A percentile compares a stretch with the other conserved stretches of the same genome.
Conservation (phyloP, 2,797 vertebrate species). For the Pseudocheirus occidentalis region DNA sequence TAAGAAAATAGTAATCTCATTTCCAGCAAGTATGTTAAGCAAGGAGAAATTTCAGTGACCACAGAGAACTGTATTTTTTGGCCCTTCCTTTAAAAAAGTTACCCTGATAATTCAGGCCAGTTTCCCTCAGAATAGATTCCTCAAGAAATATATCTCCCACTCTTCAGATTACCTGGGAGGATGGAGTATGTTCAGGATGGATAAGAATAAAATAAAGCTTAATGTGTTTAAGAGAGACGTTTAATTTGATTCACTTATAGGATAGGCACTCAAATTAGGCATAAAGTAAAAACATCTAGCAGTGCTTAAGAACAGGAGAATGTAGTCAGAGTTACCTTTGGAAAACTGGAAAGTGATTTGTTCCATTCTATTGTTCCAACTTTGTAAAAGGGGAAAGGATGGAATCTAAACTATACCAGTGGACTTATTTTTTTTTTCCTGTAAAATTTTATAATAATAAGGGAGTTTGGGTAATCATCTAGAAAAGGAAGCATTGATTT, state of each 20-base stretch:
- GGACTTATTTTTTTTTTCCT: neutral
- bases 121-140: neutral
- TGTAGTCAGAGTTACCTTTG: neutral
- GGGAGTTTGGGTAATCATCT: neutral
- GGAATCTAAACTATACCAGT: neutral
- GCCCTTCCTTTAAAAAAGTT: no score
- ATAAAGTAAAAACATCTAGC: neutral
- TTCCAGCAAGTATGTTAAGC: neutral
- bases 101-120: neutral
- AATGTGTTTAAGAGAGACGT: no score
- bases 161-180: neutral
- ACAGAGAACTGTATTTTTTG: neutral
- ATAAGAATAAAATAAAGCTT: neutral
- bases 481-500: neutral
- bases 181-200: neutral
- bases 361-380: no score
- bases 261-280: neutral
- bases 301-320: neutral
- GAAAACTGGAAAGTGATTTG: neutral
- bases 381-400: neutral
- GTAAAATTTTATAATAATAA: neutral
- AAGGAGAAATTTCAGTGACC: neutral
- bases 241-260: neutral
- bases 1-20: neutral
- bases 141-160: neutral